Evolutionary conservation across 2,888 invertebrate genomes (phyloP).

Genomic region (Conus canariensis): DNA sequence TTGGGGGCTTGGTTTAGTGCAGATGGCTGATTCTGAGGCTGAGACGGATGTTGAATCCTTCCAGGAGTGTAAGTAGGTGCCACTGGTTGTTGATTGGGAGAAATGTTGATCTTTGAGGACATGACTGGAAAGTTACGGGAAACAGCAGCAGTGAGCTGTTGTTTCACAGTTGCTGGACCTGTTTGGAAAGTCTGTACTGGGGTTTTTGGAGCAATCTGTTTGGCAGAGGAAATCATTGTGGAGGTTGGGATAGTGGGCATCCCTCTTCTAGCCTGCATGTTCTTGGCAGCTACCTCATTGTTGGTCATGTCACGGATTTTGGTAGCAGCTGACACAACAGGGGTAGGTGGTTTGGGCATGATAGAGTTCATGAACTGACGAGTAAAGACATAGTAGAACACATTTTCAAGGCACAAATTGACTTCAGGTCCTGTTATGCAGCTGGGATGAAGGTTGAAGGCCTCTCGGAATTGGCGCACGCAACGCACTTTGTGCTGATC

Average conservation of each 20-base stretch:
- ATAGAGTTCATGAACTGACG: conserved; percentile 42
- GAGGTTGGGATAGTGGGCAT: background rate
- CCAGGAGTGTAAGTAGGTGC: background rate
- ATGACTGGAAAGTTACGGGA: conserved; percentile 36
- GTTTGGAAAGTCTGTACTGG: background rate
- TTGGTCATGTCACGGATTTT: conserved; percentile 28
- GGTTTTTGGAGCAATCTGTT: background rate
- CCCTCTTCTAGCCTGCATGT: background rate
- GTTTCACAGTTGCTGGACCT: background rate
- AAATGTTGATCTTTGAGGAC: conserved; percentile 11
- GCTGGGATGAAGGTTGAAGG: conserved; percentile 87
- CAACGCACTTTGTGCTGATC: conserved; percentile 93
- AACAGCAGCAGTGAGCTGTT: background rate
- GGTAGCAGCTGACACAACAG: conserved; percentile 12
- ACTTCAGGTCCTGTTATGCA: conserved; percentile 64
- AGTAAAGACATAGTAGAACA: conserved; percentile 57
- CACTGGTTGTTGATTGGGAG: background rate
- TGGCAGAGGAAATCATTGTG: background rate
- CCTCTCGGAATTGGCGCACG: conserved; percentile 92
- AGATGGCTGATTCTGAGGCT: conserved; percentile 10
- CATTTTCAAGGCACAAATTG: conserved; percentile 70
- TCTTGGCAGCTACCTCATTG: background rate
- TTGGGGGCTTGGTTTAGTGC: background rate
- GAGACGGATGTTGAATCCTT: background rate
- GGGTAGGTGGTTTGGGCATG: conserved; percentile 14